phyloP scores from a whole-genome alignment of 2,113 vertebrate genomes.

The Arizona elegans region DNA sequence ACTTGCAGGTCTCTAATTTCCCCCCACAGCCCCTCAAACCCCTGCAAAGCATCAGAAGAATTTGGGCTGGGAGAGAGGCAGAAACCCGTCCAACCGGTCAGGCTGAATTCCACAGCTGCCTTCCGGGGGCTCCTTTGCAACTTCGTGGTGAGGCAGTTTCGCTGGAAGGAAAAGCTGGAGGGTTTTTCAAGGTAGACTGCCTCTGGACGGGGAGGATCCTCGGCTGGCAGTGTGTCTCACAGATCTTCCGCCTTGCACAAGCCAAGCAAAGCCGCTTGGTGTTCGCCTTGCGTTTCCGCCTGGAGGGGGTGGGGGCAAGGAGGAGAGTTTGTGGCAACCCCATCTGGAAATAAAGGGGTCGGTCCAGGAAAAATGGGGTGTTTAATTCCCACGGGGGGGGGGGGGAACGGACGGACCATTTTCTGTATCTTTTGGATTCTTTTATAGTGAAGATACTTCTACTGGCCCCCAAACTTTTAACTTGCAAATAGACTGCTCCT shows the following conservation, averaged over 20 bases:
- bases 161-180: background rate
- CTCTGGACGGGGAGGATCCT: background rate
- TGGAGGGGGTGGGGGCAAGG: slow-evolving; percentile 21
- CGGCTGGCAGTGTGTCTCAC: background rate
- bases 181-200: background rate
- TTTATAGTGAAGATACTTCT: background rate
- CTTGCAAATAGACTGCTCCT: background rate
- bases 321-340: background rate
- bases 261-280: slow-evolving; percentile 44
- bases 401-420: background rate
- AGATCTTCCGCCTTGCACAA: slow-evolving; percentile 68
- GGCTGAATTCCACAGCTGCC: too few relatives aligned
- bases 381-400: background rate
- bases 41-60: background rate
- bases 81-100: too few relatives aligned
- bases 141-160: too few relatives aligned
- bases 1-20: background rate
- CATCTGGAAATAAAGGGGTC: too few relatives aligned
- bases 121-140: background rate
- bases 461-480: background rate
- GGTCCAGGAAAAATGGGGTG: background rate
- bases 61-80: background rate
- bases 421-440: background rate
- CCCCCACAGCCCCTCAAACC: too few relatives aligned
- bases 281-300: slow-evolving; percentile 51